Evolutionary conservation across 2,888 invertebrate genomes (phyloP).

Genomic region (Calephelis perditalis): DNA sequence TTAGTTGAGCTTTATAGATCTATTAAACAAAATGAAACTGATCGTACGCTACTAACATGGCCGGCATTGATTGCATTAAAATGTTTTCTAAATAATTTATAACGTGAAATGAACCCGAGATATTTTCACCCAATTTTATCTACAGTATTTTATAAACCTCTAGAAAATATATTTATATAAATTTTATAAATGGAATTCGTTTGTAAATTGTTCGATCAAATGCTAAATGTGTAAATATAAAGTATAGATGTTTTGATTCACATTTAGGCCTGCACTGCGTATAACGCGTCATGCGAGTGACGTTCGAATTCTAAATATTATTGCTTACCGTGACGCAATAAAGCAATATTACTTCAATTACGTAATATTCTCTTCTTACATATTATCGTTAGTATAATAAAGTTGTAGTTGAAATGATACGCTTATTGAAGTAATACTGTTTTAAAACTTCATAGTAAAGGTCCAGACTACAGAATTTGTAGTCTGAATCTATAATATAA

Average conservation of each 20-base stretch:
- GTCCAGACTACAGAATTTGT: too few relatives aligned
- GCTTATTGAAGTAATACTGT: too few relatives aligned
- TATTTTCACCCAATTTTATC: constrained; percentile 22
- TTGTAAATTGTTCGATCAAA: constrained; percentile 34
- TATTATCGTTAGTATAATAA: too few relatives aligned
- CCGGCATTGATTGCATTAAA: constrained; percentile 30
- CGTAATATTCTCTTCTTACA: too few relatives aligned
- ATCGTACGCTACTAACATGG: constrained; percentile 27
- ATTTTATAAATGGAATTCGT: constrained; percentile 36
- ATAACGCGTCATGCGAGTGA: too few relatives aligned
- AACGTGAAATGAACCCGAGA: constrained; percentile 8
- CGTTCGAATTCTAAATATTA: too few relatives aligned
- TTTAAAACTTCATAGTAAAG: too few relatives aligned
- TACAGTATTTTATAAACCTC: constrained; percentile 46
- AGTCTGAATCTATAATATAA: too few relatives aligned
- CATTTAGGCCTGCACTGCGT: not conserved
- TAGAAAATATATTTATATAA: constrained; percentile 55
- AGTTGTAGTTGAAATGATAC: too few relatives aligned
- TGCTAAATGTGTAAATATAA: constrained; percentile 38
- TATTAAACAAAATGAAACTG: constrained; percentile 1
- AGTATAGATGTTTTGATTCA: constrained; percentile 34
- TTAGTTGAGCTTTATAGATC: constrained; percentile 27
- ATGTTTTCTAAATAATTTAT: constrained; percentile 21
- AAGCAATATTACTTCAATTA: too few relatives aligned
- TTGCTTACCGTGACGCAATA: too few relatives aligned